Evolutionary conservation across 2,797 vertebrate genomes (phyloP).

Genomic region (Sebastes kiyomatsui): DNA sequence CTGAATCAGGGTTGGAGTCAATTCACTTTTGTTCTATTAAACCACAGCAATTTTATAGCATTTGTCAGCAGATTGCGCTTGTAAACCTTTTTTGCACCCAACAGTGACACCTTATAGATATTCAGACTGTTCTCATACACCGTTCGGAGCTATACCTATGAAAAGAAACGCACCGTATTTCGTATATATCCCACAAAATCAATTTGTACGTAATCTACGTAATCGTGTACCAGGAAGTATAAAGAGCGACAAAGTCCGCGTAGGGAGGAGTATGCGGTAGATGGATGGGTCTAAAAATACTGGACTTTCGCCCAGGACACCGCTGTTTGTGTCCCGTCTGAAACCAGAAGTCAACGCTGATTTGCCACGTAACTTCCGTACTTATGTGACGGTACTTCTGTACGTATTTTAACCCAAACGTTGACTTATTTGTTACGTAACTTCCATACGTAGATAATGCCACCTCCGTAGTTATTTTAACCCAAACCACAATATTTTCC

Average conservation of each 20-base stretch:
- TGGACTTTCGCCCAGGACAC: neutral
- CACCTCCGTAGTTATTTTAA: neutral
- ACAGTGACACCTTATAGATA: neutral
- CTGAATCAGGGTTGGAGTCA: slow-evolving; percentile 8
- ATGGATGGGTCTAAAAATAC: neutral
- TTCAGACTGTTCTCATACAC: neutral
- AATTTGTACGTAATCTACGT: neutral
- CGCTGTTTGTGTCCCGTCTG: neutral
- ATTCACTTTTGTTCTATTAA: neutral
- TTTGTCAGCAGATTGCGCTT: neutral
- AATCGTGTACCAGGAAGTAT: neutral
- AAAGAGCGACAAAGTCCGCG: neutral
- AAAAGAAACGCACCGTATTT: neutral
- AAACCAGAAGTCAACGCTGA: neutral
- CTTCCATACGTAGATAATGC: neutral
- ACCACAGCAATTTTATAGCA: neutral
- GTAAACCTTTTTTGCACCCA: neutral
- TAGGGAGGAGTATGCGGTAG: too few species aligned
- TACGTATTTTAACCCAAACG: too few species aligned
- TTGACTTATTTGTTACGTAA: neutral
- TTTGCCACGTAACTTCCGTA: too few species aligned
- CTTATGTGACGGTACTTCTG: too few species aligned
- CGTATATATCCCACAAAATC: too few species aligned
- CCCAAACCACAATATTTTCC: too few species aligned
- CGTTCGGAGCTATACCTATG: neutral